A percentile compares a stretch with the other conserved stretches of the same genome.
Conservation (phyloP, 2,797 vertebrate genomes). For the Pterois miles region DNA sequence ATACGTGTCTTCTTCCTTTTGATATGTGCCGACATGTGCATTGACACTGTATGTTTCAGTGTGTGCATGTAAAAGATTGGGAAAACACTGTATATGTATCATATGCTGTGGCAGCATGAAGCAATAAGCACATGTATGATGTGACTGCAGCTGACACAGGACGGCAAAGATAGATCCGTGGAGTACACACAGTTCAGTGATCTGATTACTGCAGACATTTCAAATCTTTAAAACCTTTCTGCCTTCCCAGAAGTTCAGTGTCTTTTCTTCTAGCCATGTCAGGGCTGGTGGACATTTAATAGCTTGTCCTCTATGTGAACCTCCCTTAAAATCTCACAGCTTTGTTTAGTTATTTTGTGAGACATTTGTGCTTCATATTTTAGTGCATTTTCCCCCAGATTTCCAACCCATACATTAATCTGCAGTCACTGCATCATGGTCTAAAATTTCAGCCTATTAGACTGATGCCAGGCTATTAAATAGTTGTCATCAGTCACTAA, state of each 20-base stretch:
- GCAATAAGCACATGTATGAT: slow-evolving; percentile 6
- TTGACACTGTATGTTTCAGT: background rate
- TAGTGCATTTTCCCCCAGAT: background rate
- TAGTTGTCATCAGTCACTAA: too few species aligned
- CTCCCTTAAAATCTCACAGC: background rate
- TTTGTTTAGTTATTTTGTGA: background rate
- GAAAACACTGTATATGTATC: background rate
- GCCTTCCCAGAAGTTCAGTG: background rate
- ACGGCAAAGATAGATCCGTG: background rate
- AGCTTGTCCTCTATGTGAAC: slow-evolving; percentile 28
- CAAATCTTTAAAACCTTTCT: background rate
- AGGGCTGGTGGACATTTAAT: slow-evolving; percentile 7
- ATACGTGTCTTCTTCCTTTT: slow-evolving; percentile 4
- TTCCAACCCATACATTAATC: too few species aligned
- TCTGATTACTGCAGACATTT: slow-evolving; percentile 13
- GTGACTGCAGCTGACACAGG: background rate
- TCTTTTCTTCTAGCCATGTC: slow-evolving; percentile 2
- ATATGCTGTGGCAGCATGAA: background rate
- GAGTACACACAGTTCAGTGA: background rate
- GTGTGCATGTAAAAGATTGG: background rate
- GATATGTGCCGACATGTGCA: slow-evolving; percentile 6
- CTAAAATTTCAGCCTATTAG: rapidly evolving
- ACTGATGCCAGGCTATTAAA: too few species aligned
- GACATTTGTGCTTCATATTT: background rate
- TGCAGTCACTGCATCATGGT: too few species aligned